These are phyloP conservation scores for Harpalus rubripes DNA, from an alignment of 2,888 invertebrate species.

Conservation along the genomic window DNA sequence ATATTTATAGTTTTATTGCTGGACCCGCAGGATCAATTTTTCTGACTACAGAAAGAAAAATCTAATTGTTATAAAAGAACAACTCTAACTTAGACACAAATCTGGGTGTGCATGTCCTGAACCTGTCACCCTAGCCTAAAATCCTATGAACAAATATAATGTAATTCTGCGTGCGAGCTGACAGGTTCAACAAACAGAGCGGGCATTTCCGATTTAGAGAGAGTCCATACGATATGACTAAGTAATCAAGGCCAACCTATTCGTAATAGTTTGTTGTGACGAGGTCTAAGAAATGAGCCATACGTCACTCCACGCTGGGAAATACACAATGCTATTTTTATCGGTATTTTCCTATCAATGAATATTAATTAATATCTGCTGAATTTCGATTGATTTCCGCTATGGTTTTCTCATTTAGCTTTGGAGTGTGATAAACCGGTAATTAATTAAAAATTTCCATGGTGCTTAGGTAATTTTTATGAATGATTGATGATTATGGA, in stretches of 20 bases:
- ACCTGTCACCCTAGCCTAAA: background rate
- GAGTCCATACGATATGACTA: background rate
- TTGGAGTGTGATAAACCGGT: background rate
- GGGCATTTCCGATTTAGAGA: constrained; percentile 38
- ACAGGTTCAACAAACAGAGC: constrained; percentile 44
- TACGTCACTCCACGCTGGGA: constrained; percentile 18
- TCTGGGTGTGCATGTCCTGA: too few relatives aligned
- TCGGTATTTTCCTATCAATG: constrained; percentile 8
- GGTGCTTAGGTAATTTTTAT: too few relatives aligned
- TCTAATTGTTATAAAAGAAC: too few relatives aligned
- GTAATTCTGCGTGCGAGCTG: constrained; percentile 17
- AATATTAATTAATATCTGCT: constrained; percentile 12
- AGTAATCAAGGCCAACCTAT: constrained; percentile 35
- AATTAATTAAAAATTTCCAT: too few relatives aligned
- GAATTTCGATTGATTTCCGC: constrained; percentile 1
- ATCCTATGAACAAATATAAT: constrained; percentile 17
- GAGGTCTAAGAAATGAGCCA: constrained; percentile 8
- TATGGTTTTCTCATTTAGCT: background rate
- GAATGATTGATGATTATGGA: too few relatives aligned
- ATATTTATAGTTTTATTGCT: too few relatives aligned
- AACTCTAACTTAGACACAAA: too few relatives aligned
- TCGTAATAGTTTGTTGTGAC: constrained; percentile 34
- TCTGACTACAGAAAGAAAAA: too few relatives aligned
- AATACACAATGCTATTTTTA: constrained; percentile 34
- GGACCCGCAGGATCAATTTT: too few relatives aligned